phyloP scores from a whole-genome alignment of 2,113 vertebrate genomes.

The Epinephelus cyanopodus region DNA sequence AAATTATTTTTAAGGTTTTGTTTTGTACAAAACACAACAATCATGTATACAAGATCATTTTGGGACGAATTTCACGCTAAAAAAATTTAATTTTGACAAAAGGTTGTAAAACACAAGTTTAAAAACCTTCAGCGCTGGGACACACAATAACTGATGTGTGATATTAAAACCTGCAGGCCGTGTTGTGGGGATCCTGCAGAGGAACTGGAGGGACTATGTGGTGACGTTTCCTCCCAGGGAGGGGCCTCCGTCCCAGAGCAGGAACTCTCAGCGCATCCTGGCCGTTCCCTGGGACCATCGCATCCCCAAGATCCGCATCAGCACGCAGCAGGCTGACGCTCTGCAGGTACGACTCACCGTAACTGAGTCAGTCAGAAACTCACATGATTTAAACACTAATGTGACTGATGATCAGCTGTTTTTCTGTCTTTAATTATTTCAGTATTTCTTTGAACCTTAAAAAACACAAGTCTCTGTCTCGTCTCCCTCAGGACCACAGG shows the following conservation, averaged over 20 bases:
- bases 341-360: slow-evolving; percentile 86
- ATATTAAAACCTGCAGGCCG: slow-evolving; percentile 79
- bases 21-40: no score
- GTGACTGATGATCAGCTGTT: no score
- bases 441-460: neutral
- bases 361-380: neutral
- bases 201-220: slow-evolving; percentile 98
- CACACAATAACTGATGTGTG: neutral
- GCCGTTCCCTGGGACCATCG: slow-evolving; percentile 93
- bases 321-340: slow-evolving; percentile 92
- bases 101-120: no score
- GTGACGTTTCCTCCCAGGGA: slow-evolving; percentile 94
- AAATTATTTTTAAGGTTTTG: no score
- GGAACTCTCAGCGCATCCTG: slow-evolving; percentile 91
- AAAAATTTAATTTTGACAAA: no score
- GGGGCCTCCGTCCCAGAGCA: slow-evolving; percentile 89
- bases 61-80: no score
- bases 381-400: neutral
- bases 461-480: neutral
- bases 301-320: slow-evolving; percentile 96
- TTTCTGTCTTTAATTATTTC: no score
- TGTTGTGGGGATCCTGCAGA: slow-evolving; percentile 93
- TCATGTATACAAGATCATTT: no score
- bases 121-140: no score
- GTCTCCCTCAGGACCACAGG: slow-evolving; percentile 87